A percentile compares a stretch with the other conserved stretches of the same genome.
phyloP scores from a whole-genome alignment of 2,797 vertebrate genomes.

The Leucoraja ocellata region DNA sequence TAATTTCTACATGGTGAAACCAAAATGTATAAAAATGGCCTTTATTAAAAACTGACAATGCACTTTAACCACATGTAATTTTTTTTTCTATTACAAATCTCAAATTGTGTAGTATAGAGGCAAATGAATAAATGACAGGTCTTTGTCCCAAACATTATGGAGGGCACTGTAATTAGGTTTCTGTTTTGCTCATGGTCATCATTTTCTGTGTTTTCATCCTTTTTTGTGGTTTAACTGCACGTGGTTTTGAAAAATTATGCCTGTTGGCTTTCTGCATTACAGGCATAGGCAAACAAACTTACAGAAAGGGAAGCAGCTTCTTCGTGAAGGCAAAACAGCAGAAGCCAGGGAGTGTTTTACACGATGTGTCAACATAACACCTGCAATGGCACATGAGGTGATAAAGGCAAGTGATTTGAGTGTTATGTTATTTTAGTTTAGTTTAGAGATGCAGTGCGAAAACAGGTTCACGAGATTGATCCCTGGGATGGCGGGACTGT shows the following conservation, averaged over 20 bases:
- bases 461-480: no score
- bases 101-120: no score
- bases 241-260: slow-evolving; percentile 15
- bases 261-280: slow-evolving; percentile 3
- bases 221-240: slow-evolving; percentile 3
- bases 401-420: slow-evolving; percentile 70
- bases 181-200: no score
- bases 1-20: no score
- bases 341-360: slow-evolving; percentile 89
- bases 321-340: slow-evolving; percentile 79
- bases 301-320: slow-evolving; percentile 78
- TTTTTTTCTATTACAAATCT: no score
- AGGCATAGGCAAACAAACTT: slow-evolving; percentile 81
- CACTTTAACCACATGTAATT: no score
- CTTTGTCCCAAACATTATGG: no score
- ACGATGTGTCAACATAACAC: slow-evolving; percentile 80
- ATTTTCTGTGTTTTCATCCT: not conserved
- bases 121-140: no score
- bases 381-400: slow-evolving; percentile 81
- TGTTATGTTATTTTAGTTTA: not conserved
- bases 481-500: no score
- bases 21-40: no score
- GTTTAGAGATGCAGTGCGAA: not conserved
- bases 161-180: not conserved
- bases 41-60: no score